phyloP scores from a whole-genome alignment of 2,113 vertebrate species.

The Hemicordylus capensis region DNA sequence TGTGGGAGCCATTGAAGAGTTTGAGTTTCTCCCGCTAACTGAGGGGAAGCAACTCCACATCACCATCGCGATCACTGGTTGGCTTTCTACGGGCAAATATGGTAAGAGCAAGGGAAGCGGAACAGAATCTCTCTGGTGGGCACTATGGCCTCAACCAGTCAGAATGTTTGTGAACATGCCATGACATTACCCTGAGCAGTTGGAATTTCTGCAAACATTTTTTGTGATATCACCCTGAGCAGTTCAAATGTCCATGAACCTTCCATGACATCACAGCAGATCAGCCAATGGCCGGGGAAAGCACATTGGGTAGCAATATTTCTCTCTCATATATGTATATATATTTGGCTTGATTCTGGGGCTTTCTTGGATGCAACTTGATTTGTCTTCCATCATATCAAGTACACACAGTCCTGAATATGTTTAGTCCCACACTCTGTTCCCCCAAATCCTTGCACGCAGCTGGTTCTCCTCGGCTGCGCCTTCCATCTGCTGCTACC shows the following conservation, averaged over 20 bases:
- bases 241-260: no score
- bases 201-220: background rate
- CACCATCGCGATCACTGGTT: conserved; percentile 92
- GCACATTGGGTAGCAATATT: no score
- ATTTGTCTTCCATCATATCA: no score
- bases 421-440: background rate
- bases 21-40: conserved; percentile 91
- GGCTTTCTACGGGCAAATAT: conserved; percentile 93
- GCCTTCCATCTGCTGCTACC: background rate
- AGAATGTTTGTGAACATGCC: background rate
- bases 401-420: background rate
- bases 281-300: no score
- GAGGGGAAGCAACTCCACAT: conserved; percentile 91
- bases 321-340: background rate
- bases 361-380: background rate
- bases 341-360: background rate
- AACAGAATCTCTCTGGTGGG: background rate
- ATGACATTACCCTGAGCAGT: background rate
- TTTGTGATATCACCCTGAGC: no score
- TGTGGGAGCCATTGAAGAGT: conserved; percentile 95
- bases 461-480: background rate
- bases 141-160: background rate
- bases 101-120: conserved; percentile 76
- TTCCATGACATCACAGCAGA: no score
- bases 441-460: background rate